Base-by-base conservation (phyloP, 2,888 invertebrate genomes). In the Drosophila basisetae region DNA sequence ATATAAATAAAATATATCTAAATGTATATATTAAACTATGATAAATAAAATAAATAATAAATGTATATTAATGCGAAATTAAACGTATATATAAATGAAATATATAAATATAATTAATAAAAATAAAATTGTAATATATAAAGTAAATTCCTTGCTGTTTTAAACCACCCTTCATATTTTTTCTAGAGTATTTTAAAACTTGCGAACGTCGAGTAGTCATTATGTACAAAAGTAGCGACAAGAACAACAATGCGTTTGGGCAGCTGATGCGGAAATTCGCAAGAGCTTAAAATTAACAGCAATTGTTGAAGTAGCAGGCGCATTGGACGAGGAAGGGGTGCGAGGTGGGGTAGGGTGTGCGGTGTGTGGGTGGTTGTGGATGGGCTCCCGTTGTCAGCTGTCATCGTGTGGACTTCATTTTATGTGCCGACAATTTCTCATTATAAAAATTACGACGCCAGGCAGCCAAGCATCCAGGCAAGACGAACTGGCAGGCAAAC, bases 361-460 rank as follows among this genome's bases (percentile, higher is more conserved):
- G 28, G 16, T 50, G 11, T 61, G 67, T 16, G 16, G 50, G 28
- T 5, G 16, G 28, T 16, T 25, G 50, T 18, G 49, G 49, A 28
- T 30, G 35, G 49, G 47, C 53, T 43, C 47, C 52, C 62, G 53
- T 67, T 84, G 83, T 84, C 86, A 86, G 89, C 87, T 84, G 87
- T 80, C 84, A 78, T 72, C 72, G 83, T 69, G 77, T 76, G 82
- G 83, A 89, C 87, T 88, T 82, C 80, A 89, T 87, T 88, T 88
- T 87, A 89, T 88, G 78, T 80, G 87, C 87, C 82, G 89, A 88
- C 89, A 88, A 88, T 88, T 89, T 88, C 88, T 88, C 87, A 88
- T 89, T 88, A 88, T 87, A 89, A 87, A 89, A 87, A 89, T 86
- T 87, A 89, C 82, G 80, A 75, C 73, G 64, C 66, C 80, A 74